Evolutionary conservation across 2,888 invertebrate species (phyloP).

Genomic region (Lamproptera curius): DNA sequence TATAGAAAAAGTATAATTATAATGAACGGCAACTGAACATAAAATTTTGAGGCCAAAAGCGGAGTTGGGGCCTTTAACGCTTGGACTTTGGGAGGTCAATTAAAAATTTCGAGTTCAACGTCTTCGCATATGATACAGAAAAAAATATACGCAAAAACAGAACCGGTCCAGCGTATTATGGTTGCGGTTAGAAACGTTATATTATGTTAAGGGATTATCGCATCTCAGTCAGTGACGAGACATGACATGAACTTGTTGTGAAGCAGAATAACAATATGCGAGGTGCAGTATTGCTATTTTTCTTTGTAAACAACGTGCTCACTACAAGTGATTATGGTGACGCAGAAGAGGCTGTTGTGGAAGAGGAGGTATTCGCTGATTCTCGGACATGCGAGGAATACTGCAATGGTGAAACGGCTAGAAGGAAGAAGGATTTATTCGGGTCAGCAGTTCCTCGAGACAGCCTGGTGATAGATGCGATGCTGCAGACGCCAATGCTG

Average conservation of each 20-base stretch:
- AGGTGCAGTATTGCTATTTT: not conserved
- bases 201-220: not conserved
- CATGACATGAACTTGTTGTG: not conserved
- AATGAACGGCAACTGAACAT: too few relatives aligned
- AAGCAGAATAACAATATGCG: not conserved
- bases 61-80: too few relatives aligned
- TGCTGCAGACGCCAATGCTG: constrained; percentile 49
- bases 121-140: not conserved
- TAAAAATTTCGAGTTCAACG: constrained; percentile 2
- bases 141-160: not conserved
- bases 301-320: constrained; percentile 10
- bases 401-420: constrained; percentile 26
- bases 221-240: not conserved
- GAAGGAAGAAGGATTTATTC: not conserved
- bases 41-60: too few relatives aligned
- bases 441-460: constrained; percentile 22
- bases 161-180: not conserved
- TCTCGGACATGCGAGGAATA: constrained; percentile 36
- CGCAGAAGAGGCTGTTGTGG: constrained; percentile 27
- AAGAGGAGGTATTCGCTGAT: constrained; percentile 38
- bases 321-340: constrained; percentile 15
- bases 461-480: constrained; percentile 52
- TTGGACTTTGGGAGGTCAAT: not conserved
- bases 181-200: not conserved
- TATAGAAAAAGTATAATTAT: too few relatives aligned